Percentiles rank a stretch among this genome's conserved stretches.
Conservation (phyloP, 2,888 invertebrate species). For the Malacosoma neustria region DNA sequence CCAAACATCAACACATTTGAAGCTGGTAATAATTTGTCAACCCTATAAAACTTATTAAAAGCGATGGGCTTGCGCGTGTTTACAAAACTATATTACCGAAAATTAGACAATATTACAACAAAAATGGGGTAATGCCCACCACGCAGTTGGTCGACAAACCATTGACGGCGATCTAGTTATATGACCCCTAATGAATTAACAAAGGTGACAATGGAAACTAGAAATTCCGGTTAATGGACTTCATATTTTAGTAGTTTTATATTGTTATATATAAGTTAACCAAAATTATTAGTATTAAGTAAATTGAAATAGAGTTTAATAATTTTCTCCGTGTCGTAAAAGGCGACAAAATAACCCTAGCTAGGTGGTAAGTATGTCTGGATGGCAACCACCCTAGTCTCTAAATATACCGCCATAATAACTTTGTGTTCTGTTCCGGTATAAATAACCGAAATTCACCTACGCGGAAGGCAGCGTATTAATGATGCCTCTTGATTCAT, state of each 20-base stretch:
- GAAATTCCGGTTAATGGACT: constrained; percentile 49
- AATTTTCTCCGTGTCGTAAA: too few species aligned
- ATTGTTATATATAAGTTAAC: neutral
- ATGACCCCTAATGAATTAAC: constrained; percentile 52
- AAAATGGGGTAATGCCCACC: constrained; percentile 26
- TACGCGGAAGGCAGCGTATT: too few species aligned
- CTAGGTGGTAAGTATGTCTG: too few species aligned
- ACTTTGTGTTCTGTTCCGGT: too few species aligned
- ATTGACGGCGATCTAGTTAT: constrained; percentile 57
- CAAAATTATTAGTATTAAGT: neutral
- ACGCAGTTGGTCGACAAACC: constrained; percentile 33
- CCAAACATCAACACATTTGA: constrained; percentile 45
- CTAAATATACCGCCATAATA: too few species aligned
- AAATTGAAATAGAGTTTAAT: neutral
- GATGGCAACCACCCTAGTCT: too few species aligned
- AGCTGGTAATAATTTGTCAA: constrained; percentile 63
- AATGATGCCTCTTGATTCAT: too few species aligned
- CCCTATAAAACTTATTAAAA: constrained; percentile 44
- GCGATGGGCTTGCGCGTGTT: constrained; percentile 50
- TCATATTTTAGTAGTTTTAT: constrained; percentile 4
- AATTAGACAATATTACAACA: constrained; percentile 68
- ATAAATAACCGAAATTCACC: too few species aligned
- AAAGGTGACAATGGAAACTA: constrained; percentile 48
- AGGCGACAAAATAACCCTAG: too few species aligned
- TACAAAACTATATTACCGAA: constrained; percentile 73